Conservation (phyloP, 1,140 invertebrate genomes). For the Euura lappo region DNA sequence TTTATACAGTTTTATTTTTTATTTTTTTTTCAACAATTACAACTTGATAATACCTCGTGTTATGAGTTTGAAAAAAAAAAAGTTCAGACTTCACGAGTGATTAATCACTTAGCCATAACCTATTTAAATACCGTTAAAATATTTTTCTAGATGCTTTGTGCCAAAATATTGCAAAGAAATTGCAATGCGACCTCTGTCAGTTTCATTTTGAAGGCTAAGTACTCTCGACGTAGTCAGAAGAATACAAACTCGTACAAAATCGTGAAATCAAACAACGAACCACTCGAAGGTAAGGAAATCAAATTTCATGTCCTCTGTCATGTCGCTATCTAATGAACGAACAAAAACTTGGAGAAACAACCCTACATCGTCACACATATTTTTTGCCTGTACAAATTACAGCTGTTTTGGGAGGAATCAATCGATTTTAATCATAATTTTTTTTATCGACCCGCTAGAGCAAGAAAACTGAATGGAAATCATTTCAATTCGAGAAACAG, state of each 20-base stretch:
- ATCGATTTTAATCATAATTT: too few relatives aligned
- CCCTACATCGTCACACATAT: too few relatives aligned
- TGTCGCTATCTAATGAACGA: too few relatives aligned
- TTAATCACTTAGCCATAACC: not conserved
- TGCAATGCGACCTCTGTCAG: slow-evolving; percentile 34
- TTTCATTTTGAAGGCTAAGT: slow-evolving; percentile 37
- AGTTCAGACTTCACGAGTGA: too few relatives aligned
- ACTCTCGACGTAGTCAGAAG: slow-evolving; percentile 51
- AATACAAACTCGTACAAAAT: slow-evolving; percentile 47
- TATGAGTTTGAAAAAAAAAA: too few relatives aligned
- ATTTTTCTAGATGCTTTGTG: slow-evolving; percentile 52
- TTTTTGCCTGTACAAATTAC: too few relatives aligned
- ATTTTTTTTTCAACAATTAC: not conserved
- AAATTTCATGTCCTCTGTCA: too few relatives aligned
- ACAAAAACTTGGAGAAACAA: too few relatives aligned
- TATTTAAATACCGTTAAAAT: not conserved
- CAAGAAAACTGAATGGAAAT: too few relatives aligned
- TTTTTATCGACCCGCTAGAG: too few relatives aligned
- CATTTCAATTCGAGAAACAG: too few relatives aligned
- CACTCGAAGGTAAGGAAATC: slow-evolving; percentile 44
- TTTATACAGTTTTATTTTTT: not conserved
- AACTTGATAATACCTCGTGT: not conserved
- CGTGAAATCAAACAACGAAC: slow-evolving; percentile 43
- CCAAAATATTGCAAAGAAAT: slow-evolving; percentile 44
- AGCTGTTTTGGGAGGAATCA: too few relatives aligned